Base-by-base conservation (phyloP, 35 echinoderm and acorn worm genomes). In the Apostichopus californicus region DNA sequence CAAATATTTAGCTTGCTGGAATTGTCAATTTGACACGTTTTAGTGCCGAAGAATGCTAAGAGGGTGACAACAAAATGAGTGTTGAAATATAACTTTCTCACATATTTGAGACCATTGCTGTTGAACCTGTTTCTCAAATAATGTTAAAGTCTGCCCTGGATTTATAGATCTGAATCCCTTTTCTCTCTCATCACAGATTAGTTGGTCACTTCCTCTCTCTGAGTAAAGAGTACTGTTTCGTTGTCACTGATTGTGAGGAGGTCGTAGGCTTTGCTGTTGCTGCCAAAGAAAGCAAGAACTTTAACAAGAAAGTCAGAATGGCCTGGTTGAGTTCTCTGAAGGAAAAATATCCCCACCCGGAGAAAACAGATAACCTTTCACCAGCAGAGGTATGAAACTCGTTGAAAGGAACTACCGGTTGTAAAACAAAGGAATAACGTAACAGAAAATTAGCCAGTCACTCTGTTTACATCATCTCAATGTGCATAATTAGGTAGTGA, bases 151-250 rank as follows among this genome's bases (percentile, higher is more conserved):
- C 15, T 9, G 9, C 15, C 15, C 2, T 66, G 63, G 15, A 12
- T 66, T 66, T 66, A 66, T 46, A 46, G 34, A 46, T 46, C 34
- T 46, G 34, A 46, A 46, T 46, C 34, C 0, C 34, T 3, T 46
- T 46, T 46, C 34, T 46, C 61, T 87, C 25, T 77, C 18, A 14
- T 94, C 56, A 2, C 87, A 98, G 97, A 71, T 79, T 93, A 18
- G 91, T 96, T 4, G 97, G 97, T n/a, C 92, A 86, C 55, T 95
- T 96, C 52, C 78, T 98, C 21, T 95, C 94, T 2, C 87, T 98
- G 17, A 98, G 97, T 92, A 93, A 91, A 66, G 97, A 98, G 83
- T 98, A 98, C 79, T 98, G 97, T 58, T 98, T 98, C 80, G 95
- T 98, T 3, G 72, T 96, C 24, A 91, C 92, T 80, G 97, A 98